Percentiles rank a stretch among this genome's conserved stretches.
phyloP scores from a whole-genome alignment of 2,113 vertebrate species.

The Dicrurus megarhynchus region DNA sequence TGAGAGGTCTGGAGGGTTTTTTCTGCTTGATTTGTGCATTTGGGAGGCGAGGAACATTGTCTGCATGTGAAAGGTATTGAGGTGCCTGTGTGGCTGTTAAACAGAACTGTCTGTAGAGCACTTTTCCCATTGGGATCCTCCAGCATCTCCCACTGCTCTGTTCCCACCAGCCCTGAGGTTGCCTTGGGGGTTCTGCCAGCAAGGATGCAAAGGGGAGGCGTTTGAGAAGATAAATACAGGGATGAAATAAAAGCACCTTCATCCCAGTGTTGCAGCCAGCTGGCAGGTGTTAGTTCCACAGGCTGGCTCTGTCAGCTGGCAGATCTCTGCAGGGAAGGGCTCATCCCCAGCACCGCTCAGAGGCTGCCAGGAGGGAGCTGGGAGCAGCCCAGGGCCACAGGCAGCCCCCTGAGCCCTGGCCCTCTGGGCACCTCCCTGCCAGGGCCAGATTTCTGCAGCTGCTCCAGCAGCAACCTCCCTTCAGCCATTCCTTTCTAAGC shows the following conservation, averaged over 20 bases:
- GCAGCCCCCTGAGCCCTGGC: background rate
- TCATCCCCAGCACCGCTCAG: accelerated
- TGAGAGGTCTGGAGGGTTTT: background rate
- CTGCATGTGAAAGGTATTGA: background rate
- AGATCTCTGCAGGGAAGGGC: background rate
- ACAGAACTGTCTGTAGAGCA: background rate
- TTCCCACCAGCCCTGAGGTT: background rate
- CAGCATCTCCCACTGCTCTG: background rate
- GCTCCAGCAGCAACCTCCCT: background rate
- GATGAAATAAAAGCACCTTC: background rate
- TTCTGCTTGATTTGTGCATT: background rate
- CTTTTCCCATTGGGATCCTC: background rate
- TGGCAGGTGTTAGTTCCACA: background rate
- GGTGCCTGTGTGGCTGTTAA: background rate
- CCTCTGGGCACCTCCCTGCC: background rate
- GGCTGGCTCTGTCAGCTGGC: background rate
- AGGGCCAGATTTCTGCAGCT: background rate
- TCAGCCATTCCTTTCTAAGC: background rate
- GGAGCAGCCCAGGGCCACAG: background rate
- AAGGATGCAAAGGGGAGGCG: accelerated
- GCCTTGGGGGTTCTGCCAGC: background rate
- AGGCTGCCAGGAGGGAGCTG: background rate
- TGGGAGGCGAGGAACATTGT: background rate
- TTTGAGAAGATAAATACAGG: background rate
- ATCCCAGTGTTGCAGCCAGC: background rate